Conservation (phyloP, 2,113 vertebrate species). For the Tetrao urogallus region DNA sequence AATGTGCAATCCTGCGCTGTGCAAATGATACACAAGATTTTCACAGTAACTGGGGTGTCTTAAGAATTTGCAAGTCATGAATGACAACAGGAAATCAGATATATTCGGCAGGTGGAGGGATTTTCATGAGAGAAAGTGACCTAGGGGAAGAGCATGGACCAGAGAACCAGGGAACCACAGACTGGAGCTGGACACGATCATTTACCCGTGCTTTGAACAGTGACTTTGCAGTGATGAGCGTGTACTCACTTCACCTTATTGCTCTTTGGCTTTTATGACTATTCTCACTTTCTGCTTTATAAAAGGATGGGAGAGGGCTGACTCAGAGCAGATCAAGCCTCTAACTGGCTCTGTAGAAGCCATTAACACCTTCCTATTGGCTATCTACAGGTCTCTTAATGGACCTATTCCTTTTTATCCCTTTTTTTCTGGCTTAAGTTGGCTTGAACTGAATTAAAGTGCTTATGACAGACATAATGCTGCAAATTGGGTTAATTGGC, state of each 20-base stretch:
- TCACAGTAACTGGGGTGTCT: neutral
- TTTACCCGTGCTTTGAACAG: neutral
- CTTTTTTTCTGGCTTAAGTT: constrained; percentile 6
- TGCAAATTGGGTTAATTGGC: constrained; percentile 54
- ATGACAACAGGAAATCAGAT: neutral
- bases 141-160: neutral
- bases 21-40: neutral
- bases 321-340: neutral
- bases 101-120: neutral
- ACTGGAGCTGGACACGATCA: too few species aligned
- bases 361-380: neutral
- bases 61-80: neutral
- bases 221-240: rapidly evolving
- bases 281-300: neutral
- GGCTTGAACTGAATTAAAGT: constrained; percentile 24
- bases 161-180: neutral
- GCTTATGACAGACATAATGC: constrained; percentile 53
- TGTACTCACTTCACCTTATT: neutral
- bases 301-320: neutral
- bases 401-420: constrained; percentile 28
- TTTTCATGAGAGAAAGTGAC: neutral
- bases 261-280: neutral
- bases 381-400: neutral
- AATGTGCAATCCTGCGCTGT: neutral
- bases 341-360: neutral